These are phyloP conservation scores for Campylomormyrus numenius DNA, from an alignment of 2,113 vertebrate species.

Conservation along the genomic window DNA sequence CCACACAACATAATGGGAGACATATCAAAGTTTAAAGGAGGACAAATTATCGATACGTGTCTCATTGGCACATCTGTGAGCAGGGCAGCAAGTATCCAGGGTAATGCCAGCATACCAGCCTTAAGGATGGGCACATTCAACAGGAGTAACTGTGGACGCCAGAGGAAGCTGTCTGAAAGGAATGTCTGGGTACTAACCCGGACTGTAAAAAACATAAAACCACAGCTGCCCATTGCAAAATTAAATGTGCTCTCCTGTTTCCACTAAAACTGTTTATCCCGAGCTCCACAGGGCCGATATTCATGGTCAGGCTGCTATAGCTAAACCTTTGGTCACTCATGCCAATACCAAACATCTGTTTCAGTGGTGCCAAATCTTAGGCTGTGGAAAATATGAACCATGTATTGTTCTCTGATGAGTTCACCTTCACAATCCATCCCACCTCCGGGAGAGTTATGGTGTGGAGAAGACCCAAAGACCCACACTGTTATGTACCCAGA, in stretches of 20 bases:
- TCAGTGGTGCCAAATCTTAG: neutral
- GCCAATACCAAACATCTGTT: neutral
- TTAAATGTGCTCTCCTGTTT: neutral
- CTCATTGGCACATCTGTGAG: neutral
- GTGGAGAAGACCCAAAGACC: too few relatives aligned
- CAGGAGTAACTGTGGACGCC: neutral
- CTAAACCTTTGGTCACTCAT: neutral
- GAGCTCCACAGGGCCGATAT: neutral
- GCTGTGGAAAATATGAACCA: neutral
- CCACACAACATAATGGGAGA: neutral
- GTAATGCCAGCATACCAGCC: neutral
- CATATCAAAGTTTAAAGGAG: neutral
- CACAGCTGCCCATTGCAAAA: neutral
- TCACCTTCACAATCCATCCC: neutral
- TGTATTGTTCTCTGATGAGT: neutral
- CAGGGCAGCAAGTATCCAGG: neutral
- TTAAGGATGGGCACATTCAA: neutral
- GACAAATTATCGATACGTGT: neutral
- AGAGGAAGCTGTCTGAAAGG: neutral
- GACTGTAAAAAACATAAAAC: neutral
- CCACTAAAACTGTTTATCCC: neutral
- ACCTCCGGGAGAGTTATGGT: too few relatives aligned
- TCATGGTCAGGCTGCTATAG: neutral
- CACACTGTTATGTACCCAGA: too few relatives aligned
- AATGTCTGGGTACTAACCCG: neutral